Conservation (phyloP, 2,888 invertebrate genomes). For the Archips crataeganus region DNA sequence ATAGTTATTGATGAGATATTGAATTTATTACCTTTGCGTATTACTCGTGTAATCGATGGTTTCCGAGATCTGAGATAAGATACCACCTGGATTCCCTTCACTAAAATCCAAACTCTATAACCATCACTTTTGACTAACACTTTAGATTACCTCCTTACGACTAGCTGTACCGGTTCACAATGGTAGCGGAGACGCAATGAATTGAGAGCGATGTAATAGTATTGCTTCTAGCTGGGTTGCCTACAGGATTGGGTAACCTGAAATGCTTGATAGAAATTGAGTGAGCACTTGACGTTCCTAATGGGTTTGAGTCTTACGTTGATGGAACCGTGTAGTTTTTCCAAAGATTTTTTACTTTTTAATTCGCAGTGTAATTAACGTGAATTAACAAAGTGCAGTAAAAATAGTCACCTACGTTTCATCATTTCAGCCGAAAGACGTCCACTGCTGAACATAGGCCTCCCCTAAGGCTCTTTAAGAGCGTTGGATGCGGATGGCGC, state of each 20-base stretch:
- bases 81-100: conserved; percentile 1
- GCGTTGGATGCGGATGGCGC: too few species aligned
- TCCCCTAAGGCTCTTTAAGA: too few species aligned
- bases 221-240: not conserved
- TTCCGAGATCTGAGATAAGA: conserved; percentile 29
- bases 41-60: conserved; percentile 18
- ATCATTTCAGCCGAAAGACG: too few species aligned
- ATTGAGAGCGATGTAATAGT: not conserved
- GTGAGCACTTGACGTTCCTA: conserved; percentile 45
- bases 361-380: not conserved
- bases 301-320: conserved; percentile 33
- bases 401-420: too few species aligned
- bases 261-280: conserved; percentile 39
- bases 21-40: conserved; percentile 14
- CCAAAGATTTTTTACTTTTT: not conserved
- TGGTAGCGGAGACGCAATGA: not conserved
- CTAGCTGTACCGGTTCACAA: not conserved
- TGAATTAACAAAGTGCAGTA: too few species aligned
- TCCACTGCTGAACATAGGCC: too few species aligned
- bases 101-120: not conserved
- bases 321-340: not conserved
- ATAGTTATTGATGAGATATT: conserved; percentile 24
- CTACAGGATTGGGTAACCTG: not conserved
- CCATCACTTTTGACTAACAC: not conserved
- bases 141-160: not conserved